These are phyloP conservation scores for Arenaria interpres DNA, from an alignment of 2,113 vertebrate species.

Conservation along the genomic window DNA sequence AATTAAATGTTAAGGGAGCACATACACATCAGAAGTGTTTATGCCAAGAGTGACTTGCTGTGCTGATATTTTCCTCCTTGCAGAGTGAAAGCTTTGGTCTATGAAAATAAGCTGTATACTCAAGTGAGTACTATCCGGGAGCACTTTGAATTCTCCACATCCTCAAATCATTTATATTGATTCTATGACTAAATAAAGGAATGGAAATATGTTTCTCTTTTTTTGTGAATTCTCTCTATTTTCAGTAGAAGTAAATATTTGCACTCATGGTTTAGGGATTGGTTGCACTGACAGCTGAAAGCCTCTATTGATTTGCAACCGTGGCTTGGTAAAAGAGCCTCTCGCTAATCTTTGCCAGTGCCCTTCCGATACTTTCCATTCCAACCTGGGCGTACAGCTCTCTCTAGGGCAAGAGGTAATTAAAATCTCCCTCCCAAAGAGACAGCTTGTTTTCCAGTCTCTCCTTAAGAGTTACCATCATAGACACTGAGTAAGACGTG, in stretches of 20 bases:
- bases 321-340: slow-evolving; percentile 8
- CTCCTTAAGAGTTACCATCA: neutral
- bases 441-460: neutral
- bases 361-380: neutral
- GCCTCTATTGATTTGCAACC: slow-evolving; percentile 16
- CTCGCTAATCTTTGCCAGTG: neutral
- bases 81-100: neutral
- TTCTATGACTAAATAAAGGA: slow-evolving; percentile 53
- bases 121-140: neutral
- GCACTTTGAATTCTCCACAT: slow-evolving; percentile 19
- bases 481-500: neutral
- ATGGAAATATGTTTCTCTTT: slow-evolving; percentile 33
- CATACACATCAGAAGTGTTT: neutral
- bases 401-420: slow-evolving; percentile 13
- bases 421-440: slow-evolving; percentile 11
- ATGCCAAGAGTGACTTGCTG: neutral
- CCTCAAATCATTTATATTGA: slow-evolving; percentile 51
- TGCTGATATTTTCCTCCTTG: slow-evolving; percentile 12
- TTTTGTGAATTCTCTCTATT: slow-evolving; percentile 36
- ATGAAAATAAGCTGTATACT: slow-evolving; percentile 35
- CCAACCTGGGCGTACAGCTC: slow-evolving; percentile 7
- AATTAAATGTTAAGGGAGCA: slow-evolving; percentile 24
- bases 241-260: slow-evolving; percentile 54
- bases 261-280: neutral
- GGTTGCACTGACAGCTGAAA: slow-evolving; percentile 52